Evolutionary conservation across 2,797 vertebrate species (phyloP).

Genomic region (Myiothlypis chrysogaster): DNA sequence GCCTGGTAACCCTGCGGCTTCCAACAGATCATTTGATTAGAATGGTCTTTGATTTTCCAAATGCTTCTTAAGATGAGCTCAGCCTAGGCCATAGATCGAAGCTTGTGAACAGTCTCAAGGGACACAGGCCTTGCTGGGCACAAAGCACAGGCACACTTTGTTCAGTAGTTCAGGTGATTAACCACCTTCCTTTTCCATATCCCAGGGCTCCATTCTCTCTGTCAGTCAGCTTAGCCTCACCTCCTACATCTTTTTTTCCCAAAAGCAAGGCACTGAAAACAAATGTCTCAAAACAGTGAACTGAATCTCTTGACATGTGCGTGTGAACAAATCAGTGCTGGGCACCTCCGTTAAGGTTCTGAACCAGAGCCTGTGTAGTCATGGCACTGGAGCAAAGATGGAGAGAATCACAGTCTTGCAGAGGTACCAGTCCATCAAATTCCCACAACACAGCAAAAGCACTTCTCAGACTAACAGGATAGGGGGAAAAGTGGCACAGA

Average conservation of each 20-base stretch:
- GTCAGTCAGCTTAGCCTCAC: not conserved
- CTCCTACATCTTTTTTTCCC: not conserved
- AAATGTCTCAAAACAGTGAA: not conserved
- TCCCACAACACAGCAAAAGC: not conserved
- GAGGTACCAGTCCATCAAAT: not conserved
- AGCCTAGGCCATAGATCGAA: not conserved
- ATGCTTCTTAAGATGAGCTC: not conserved
- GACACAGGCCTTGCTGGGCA: not conserved
- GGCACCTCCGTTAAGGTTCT: not conserved
- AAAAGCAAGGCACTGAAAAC: not conserved
- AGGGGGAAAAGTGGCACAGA: not conserved
- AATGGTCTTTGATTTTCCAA: not conserved
- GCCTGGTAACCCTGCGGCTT: not conserved
- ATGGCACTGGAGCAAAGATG: not conserved
- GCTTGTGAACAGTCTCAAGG: not conserved
- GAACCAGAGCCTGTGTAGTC: fast-evolving
- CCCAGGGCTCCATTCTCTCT: not conserved
- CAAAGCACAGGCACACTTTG: not conserved
- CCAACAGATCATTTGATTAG: not conserved
- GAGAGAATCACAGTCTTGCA: not conserved
- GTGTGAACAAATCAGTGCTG: not conserved
- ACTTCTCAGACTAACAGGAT: not conserved
- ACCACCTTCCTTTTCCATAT: not conserved
- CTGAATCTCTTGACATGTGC: not conserved
- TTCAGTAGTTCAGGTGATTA: not conserved